Base-by-base conservation (phyloP, 2,888 invertebrate genomes). In the Melolontha melolontha region DNA sequence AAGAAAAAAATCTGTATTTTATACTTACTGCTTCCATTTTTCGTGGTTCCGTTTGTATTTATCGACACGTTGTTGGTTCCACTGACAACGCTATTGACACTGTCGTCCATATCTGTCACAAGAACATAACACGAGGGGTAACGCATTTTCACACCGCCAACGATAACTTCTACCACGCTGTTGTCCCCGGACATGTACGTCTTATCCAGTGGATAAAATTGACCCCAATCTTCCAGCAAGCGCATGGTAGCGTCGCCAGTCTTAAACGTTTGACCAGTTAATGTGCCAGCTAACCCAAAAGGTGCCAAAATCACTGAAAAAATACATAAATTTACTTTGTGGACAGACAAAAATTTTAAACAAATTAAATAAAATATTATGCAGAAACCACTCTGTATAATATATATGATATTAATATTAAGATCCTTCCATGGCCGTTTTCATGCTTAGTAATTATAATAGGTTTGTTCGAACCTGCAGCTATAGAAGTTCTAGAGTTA, bases 71-170 rank as follows among this genome's bases (percentile, higher is more conserved):
- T 67, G 54, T 51, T 67, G n/a, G 52, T 17, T 6, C 67, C 63
- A 49, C 50, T 63, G 34, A 66, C 41, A 11, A 42, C 39, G 62
- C 42, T 62, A 52, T 66, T 66, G 22, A 64, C 47, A 77, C 52
- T 12, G 77, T 91, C 89, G 84, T 95, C 95, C 89, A 94, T 88
- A 83, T 94, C 94, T 73, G 96, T 94, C 78, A 94, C 90, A 81
- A 97, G 89, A 78, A 96, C 96, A 85, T 96, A 98, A 84, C 94
- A 93, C 70, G 94, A 91, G 55, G 98, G 98, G 86, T 98, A 98
- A 73, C 94, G 91, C 95, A 98, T 95, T 81, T 95, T 92, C 71
- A 95, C 92, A 57, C 96, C 96, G 79, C 95, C 96, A 82, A 90
- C 87, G 73, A 89, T 81, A 75, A 90, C 91, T 85, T 92, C 91